These are phyloP conservation scores for Diaperis boleti DNA, from an alignment of 2,888 invertebrate genomes.

Conservation along the genomic window DNA sequence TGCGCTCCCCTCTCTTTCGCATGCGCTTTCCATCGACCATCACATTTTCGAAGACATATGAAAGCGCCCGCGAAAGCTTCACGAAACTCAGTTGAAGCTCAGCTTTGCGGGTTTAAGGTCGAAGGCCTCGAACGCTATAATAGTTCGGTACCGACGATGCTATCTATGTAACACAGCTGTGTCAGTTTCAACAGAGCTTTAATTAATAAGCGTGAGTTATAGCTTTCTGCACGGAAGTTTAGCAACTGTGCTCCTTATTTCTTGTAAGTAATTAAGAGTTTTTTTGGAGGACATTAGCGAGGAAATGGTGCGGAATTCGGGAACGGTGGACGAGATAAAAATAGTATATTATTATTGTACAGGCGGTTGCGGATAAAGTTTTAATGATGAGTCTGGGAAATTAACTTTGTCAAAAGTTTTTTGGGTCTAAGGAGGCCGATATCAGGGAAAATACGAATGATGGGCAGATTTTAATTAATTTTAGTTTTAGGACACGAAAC, in stretches of 20 bases:
- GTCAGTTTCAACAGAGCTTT: not conserved
- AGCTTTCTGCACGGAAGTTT: not conserved
- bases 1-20: constrained; percentile 38
- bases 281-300: not conserved
- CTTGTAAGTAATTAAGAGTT: not conserved
- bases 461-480: no score
- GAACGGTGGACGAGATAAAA: no score
- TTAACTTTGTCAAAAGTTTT: no score
- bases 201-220: constrained; percentile 16
- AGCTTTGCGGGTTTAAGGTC: constrained; percentile 59
- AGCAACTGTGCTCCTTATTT: not conserved
- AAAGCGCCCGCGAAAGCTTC: constrained; percentile 61
- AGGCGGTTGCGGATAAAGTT: no score
- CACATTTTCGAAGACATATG: constrained; percentile 44
- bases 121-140: constrained; percentile 46
- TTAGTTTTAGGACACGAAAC: no score
- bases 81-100: constrained; percentile 58
- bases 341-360: no score
- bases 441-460: no score
- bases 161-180: constrained; percentile 17
- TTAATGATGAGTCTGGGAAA: not conserved
- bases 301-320: constrained; percentile 1
- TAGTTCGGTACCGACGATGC: no score
- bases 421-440: no score
- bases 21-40: constrained; percentile 39